A percentile compares a stretch with the other conserved stretches of the same genome.
Evolutionary conservation across 1,140 invertebrate species (phyloP).

Genomic region (Papilio dardanus): DNA sequence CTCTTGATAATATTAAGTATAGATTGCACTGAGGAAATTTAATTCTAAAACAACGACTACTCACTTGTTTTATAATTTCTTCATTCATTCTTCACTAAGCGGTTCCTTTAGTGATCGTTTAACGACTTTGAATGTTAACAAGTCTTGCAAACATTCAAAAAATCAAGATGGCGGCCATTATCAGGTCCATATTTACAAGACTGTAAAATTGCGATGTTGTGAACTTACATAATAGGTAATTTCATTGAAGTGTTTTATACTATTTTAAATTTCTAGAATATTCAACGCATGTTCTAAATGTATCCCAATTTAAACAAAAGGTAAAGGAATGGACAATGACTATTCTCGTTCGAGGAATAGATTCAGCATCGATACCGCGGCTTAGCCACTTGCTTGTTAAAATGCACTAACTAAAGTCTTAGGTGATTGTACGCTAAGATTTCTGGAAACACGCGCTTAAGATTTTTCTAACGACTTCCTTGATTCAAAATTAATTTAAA

Average conservation of each 20-base stretch:
- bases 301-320: slow-evolving; percentile 17
- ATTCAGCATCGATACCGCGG: slow-evolving; percentile 13
- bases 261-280: not conserved
- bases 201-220: no score
- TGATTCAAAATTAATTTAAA: not conserved
- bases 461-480: slow-evolving; percentile 14
- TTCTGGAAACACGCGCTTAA: not conserved
- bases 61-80: no score
- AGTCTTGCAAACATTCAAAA: no score
- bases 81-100: no score
- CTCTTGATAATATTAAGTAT: no score
- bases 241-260: not conserved
- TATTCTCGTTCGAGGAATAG: slow-evolving; percentile 33
- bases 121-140: no score
- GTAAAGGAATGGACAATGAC: slow-evolving; percentile 25
- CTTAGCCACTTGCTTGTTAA: slow-evolving; percentile 33
- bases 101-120: no score
- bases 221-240: no score
- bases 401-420: slow-evolving; percentile 28
- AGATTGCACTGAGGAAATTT: no score
- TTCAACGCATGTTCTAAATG: not conserved
- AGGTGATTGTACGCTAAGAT: slow-evolving; percentile 19
- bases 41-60: no score
- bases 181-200: no score
- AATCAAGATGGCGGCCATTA: no score